Base-by-base conservation (phyloP, 2,888 invertebrate genomes). In the Teleiodes luculella region DNA sequence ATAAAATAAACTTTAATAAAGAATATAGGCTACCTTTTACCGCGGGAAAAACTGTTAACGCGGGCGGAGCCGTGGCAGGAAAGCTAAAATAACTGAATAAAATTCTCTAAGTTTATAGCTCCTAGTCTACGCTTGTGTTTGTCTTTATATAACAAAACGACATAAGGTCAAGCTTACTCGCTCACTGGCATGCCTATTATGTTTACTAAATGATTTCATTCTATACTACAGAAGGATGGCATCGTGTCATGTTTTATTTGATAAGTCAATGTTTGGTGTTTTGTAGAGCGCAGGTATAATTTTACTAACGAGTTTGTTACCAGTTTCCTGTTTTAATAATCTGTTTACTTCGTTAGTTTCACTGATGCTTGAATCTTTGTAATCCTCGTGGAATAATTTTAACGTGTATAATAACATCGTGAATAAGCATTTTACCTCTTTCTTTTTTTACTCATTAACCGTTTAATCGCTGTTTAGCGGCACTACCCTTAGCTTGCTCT, bases 71-170 rank as follows among this genome's bases (percentile, higher is more conserved):
- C n/a, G n/a, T n/a, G n/a, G n/a, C n/a, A n/a, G n/a, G n/a, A n/a
- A n/a, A n/a, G n/a, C n/a, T n/a, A n/a, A n/a, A n/a, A n/a, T 51
- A 33, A n/a, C 53, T 56, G 53, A 61, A 61, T 59, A 60, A 60
- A 59, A 45, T 48, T 39, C 20, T 16, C 52, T 61, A 55, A 60
- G 57, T 43, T 20, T 43, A 24, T 13, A n/a, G 28, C 39, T 10
- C 39, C 39, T 18, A n/a, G n/a, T 43, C 43, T 43, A 43, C 28
- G 24, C 28, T 28, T 10, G 28, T 54, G 52, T 57, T 62, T 62
- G 56, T 53, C 56, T 57, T 59, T 57, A 58, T 49, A 56, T 53
- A 47, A 55, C 51, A 20, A 24, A 47, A 55, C 51, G 16, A 24
- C 24, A 24, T 58, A 59, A 63, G 57, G 60, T 61, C 61, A 61